Evolutionary conservation across 2,113 vertebrate genomes (phyloP).

Genomic region (Nibea coibor): DNA sequence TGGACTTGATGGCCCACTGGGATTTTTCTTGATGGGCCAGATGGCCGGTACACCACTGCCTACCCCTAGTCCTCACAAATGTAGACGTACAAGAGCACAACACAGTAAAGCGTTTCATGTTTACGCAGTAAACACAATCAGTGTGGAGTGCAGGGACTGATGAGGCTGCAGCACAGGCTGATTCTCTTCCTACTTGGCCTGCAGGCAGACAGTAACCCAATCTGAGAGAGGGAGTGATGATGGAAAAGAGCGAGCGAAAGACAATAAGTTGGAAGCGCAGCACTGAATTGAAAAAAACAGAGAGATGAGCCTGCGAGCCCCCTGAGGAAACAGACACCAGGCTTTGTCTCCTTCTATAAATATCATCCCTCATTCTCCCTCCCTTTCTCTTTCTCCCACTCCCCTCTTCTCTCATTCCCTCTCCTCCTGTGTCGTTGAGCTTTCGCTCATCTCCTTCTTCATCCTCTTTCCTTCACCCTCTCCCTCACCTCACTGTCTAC

Average conservation of each 20-base stretch:
- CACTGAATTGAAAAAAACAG: constrained; percentile 73
- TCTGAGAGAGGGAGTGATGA: constrained; percentile 46
- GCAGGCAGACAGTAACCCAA: constrained; percentile 68
- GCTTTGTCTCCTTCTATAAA: constrained; percentile 84
- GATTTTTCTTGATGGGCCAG: no score
- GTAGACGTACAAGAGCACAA: background rate
- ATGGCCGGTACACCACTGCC: no score
- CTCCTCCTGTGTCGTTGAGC: background rate
- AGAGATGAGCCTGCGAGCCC: constrained; percentile 68
- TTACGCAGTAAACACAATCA: constrained; percentile 72
- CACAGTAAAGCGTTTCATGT: constrained; percentile 34
- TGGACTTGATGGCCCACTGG: no score
- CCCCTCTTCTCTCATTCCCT: background rate
- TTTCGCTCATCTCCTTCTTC: constrained; percentile 3
- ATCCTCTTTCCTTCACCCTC: background rate
- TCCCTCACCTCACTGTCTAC: background rate
- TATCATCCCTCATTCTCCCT: constrained; percentile 65
- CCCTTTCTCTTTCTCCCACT: background rate
- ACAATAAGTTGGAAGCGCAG: constrained; percentile 70
- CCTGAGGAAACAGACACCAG: constrained; percentile 73
- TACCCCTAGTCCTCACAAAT: background rate
- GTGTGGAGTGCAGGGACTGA: constrained; percentile 49
- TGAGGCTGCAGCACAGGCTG: constrained; percentile 61
- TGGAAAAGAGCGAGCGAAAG: constrained; percentile 48
- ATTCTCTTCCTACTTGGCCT: constrained; percentile 43